Conservation (phyloP, 2,113 vertebrate genomes). For the Mormyrus iriodes region DNA sequence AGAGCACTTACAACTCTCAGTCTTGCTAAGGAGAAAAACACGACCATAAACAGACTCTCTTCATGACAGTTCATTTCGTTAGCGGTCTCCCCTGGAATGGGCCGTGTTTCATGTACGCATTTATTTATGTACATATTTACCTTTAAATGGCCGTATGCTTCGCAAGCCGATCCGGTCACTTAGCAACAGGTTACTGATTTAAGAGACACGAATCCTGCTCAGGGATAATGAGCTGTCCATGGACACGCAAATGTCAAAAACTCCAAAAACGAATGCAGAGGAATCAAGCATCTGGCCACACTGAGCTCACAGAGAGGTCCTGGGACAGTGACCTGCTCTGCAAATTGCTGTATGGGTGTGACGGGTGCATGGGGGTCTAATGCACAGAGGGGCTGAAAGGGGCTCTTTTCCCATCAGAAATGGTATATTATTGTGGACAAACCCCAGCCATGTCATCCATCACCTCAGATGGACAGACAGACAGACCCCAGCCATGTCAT, state of each 20-base stretch:
- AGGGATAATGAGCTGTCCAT: not conserved
- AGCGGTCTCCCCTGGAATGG: not conserved
- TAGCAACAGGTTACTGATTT: slow-evolving; percentile 8
- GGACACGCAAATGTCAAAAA: not conserved
- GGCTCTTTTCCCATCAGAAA: not conserved
- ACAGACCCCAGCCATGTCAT: no score
- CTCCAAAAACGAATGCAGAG: not conserved
- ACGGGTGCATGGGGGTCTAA: not conserved
- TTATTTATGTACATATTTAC: not conserved
- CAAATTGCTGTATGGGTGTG: not conserved
- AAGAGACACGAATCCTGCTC: not conserved
- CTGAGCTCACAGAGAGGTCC: not conserved
- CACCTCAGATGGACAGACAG: no score
- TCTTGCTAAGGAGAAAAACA: not conserved
- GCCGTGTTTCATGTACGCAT: not conserved
- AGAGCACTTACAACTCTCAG: not conserved
- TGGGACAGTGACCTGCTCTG: not conserved
- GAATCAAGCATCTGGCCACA: not conserved
- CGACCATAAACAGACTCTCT: not conserved
- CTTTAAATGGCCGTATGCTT: not conserved
- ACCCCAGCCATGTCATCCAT: not conserved
- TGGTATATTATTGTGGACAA: not conserved
- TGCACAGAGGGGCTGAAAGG: not conserved
- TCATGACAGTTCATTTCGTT: not conserved
- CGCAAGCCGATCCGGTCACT: not conserved